Conservation (phyloP, 1,140 invertebrate genomes). For the Dendroctonus valens region DNA sequence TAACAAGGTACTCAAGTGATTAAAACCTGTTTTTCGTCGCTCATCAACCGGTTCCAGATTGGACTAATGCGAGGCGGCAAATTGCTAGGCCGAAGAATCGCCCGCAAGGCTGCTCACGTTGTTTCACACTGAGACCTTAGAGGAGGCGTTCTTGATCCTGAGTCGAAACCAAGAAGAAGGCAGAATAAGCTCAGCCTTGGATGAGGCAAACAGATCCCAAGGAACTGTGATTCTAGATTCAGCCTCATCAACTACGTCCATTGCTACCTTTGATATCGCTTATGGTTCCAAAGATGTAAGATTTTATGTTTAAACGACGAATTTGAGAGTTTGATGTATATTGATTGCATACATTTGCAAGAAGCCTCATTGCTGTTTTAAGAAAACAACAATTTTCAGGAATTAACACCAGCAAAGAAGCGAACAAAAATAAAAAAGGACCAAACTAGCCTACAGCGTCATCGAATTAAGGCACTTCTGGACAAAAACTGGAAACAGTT, state of each 20-base stretch:
- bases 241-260: conserved; percentile 22
- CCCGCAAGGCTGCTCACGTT: conserved; percentile 64
- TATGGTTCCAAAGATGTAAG: conserved; percentile 35
- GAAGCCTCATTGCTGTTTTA: neutral
- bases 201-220: conserved; percentile 14
- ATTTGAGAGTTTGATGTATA: neutral
- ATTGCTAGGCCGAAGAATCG: conserved; percentile 80
- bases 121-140: conserved; percentile 66
- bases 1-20: conserved; percentile 61
- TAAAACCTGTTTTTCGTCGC: neutral
- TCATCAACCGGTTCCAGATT: conserved; percentile 59
- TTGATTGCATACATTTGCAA: too few relatives aligned
- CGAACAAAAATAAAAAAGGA: conserved; percentile 29
- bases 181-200: conserved; percentile 14
- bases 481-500: conserved; percentile 45
- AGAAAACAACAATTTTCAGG: conserved; percentile 13
- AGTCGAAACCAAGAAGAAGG: conserved; percentile 61
- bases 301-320: neutral
- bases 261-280: conserved; percentile 29
- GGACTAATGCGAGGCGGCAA: conserved; percentile 85
- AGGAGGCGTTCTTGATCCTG: conserved; percentile 72
- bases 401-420: conserved; percentile 23
- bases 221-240: conserved; percentile 2
- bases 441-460: conserved; percentile 28
- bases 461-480: conserved; percentile 39